Base-by-base conservation (phyloP, 2,888 invertebrate genomes). In the Creontiades dilutus region DNA sequence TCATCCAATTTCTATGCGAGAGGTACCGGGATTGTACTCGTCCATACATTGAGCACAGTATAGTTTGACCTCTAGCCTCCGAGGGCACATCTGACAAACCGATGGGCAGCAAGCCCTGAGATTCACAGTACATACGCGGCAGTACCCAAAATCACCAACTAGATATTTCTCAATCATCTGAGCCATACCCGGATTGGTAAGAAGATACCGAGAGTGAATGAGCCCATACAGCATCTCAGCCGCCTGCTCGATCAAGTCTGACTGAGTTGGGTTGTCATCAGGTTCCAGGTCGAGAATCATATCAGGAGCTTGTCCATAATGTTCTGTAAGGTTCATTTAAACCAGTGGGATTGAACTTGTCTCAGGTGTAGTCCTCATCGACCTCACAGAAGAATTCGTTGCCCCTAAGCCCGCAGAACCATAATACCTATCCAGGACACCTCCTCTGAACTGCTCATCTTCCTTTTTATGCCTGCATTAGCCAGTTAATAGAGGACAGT, bases 331-430 rank as follows among this genome's bases (percentile, higher is more conserved):
- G 99, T 94, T 99, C 99, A 95, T 99, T 99, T 92, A 99, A 95
- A 90, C 99, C 99, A 90, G 99, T 99, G 94, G 99, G 95, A 95
- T 99, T 99, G 94, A 99, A 99, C 95, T 99, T 99, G 94, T 99
- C 99, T 94, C 99, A 99, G 94, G 99, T 99, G 93, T 99, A 99
- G 94, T 99, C 99, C 94, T 99, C 99, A 94, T 99, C 99, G 91
- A 99, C 99, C 96, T 99, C 99, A 94, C 99, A 99, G 94, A 99
- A 99, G 94, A 99, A 99, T 94, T 99, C 99, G 95, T 99, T 99
- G 93, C 99, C 99, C 92, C 99, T 95, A 92, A 99, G 96, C 92
- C 99, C 98, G 94, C 99, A 99, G 95, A 99, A 99, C 99, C 99
- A 99, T 93, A 99, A 98, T 94, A n/a, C n/a, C n/a, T n/a, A 99